A percentile compares a stretch with the other conserved stretches of the same genome.
These are phyloP conservation scores for Gavialis gangeticus DNA, from an alignment of 2,113 vertebrate genomes.

Conservation along the genomic window DNA sequence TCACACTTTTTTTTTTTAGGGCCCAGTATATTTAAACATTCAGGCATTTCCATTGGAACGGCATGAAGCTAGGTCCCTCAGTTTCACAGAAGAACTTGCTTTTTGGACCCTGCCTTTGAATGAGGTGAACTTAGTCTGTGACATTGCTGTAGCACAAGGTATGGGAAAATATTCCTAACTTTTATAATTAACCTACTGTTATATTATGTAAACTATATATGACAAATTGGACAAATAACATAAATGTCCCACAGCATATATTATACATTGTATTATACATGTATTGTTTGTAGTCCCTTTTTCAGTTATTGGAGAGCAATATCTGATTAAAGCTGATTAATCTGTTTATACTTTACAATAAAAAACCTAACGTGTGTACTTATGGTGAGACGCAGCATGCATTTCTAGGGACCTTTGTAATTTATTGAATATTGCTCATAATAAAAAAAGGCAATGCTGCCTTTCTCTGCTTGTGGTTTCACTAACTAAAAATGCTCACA, in stretches of 20 bases:
- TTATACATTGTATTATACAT: too few species aligned
- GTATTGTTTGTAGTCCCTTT: not conserved
- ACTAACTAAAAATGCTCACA: not conserved
- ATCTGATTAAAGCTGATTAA: not conserved
- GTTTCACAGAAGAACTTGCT: conserved; percentile 90
- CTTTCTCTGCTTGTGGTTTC: not conserved
- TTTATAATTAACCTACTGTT: not conserved
- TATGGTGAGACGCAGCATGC: not conserved
- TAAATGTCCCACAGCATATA: not conserved
- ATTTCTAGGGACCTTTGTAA: not conserved
- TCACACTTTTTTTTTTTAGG: conserved; percentile 77
- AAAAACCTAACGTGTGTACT: not conserved
- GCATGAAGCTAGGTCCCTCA: conserved; percentile 87
- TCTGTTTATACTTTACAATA: not conserved
- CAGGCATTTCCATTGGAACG: conserved; percentile 89
- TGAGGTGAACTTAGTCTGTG: conserved; percentile 92
- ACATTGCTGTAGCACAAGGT: conserved; percentile 89
- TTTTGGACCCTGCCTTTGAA: conserved; percentile 92
- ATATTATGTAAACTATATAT: not conserved
- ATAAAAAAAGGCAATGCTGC: not conserved
- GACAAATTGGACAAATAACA: accelerated
- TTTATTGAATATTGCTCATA: not conserved
- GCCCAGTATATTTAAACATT: conserved; percentile 89
- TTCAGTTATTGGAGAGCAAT: not conserved
- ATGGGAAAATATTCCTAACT: conserved; percentile 18